A percentile compares a stretch with the other conserved stretches of the same genome.
Conservation (phyloP, 1,140 invertebrate species). For the Calephelis nemesis region DNA sequence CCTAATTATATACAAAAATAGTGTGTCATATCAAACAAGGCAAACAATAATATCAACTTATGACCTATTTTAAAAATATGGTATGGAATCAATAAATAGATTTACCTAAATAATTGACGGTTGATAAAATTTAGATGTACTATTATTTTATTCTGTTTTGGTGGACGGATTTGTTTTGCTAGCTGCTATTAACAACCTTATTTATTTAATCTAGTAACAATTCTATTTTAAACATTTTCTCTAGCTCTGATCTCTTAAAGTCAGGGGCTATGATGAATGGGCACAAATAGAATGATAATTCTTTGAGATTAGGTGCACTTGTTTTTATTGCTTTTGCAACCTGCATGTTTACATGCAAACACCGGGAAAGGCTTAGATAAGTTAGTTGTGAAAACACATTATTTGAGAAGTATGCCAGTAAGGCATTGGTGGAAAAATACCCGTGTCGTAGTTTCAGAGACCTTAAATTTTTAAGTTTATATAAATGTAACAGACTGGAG, state of each 20-base stretch:
- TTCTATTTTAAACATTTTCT: constrained; percentile 75
- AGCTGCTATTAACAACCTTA: constrained; percentile 46
- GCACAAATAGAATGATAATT: constrained; percentile 76
- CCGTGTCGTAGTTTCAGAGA: constrained; percentile 76
- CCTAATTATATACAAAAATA: constrained; percentile 21
- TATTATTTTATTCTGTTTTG: constrained; percentile 12
- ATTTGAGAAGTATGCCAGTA: constrained; percentile 73
- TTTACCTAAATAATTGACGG: constrained; percentile 14
- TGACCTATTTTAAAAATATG: constrained; percentile 21
- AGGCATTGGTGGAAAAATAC: constrained; percentile 74
- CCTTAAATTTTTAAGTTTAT: constrained; percentile 68
- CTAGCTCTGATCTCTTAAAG: constrained; percentile 72
- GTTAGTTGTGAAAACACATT: constrained; percentile 73
- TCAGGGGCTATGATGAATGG: constrained; percentile 72
- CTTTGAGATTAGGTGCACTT: constrained; percentile 72
- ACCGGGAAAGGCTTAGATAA: constrained; percentile 74
- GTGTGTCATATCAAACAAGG: constrained; percentile 4
- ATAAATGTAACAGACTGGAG: constrained; percentile 71
- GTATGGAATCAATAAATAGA: constrained; percentile 18
- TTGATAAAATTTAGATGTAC: background rate
- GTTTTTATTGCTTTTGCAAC: constrained; percentile 73
- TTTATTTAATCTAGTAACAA: constrained; percentile 67
- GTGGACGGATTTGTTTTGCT: constrained; percentile 58
- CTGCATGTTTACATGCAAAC: constrained; percentile 73
- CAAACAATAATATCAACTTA: constrained; percentile 16